These are phyloP conservation scores for Tragelaphus strepsiceros DNA, from an alignment of 2,113 vertebrate genomes.

Conservation along the genomic window DNA sequence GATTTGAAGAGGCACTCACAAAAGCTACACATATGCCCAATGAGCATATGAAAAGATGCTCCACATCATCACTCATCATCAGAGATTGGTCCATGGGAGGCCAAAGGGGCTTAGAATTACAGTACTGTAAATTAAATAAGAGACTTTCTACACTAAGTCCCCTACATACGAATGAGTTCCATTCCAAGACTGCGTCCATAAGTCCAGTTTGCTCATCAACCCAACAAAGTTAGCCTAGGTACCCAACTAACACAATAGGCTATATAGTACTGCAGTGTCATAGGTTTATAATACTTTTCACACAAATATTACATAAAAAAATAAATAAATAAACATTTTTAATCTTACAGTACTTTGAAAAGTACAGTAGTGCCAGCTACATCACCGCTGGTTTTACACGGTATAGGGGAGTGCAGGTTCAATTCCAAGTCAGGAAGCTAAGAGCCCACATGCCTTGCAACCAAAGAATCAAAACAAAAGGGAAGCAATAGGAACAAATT, in stretches of 20 bases:
- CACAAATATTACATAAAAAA: background rate
- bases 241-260: background rate
- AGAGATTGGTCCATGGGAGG: background rate
- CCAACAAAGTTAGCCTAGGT: background rate
- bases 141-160: background rate
- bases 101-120: background rate
- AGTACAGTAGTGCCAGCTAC: background rate
- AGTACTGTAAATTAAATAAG: background rate
- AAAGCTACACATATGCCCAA: background rate
- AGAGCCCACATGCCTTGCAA: background rate
- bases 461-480: background rate
- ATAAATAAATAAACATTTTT: background rate
- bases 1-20: background rate
- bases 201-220: background rate
- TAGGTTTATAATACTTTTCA: background rate
- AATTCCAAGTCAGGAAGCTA: background rate
- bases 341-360: background rate
- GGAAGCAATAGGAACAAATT: background rate
- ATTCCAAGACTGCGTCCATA: background rate
- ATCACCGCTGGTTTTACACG: rapidly evolving
- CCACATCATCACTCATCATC: background rate
- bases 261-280: background rate
- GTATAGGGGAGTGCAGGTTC: background rate
- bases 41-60: background rate
- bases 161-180: background rate